Base-by-base conservation (phyloP, 2,888 invertebrate species). In the Acronicta psi region DNA sequence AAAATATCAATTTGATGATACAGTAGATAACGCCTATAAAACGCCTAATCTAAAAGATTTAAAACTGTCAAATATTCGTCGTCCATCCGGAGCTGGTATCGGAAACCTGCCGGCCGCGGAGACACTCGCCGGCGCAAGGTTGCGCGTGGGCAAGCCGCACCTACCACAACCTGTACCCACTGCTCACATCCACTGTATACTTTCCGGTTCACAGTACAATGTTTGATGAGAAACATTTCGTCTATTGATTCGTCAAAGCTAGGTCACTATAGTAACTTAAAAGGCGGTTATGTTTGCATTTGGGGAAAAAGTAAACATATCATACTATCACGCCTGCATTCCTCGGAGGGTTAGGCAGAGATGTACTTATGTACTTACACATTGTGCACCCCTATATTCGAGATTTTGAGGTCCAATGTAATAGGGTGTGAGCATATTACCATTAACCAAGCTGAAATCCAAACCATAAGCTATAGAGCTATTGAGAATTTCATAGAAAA, bases 131-230 rank as follows among this genome's bases (percentile, higher is more conserved):
- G 29, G 42, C 59, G 52, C 77, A 75, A 75, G 75, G 75, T 63
- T 61, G 59, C n/a, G 72, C 77, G 75, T 75, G 72, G 75, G 74
- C 17, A 36, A 4, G 57, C 62, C 42, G 66, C 55, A 46, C 58
- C 70, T 47, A 52, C 54, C 62, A 37, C 40, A 44, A 72, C 69
- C 47, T 69, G 69, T 47, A 37, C 58, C 59, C 17, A 42, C 43
- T 43, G 46, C 29, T 29, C 29, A 38, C 38, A 31, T 46, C 43
- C 47, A 69, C 64, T n/a, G n/a, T n/a, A 64, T 58, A 45, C 59
- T 66, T 70, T 59, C 71, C 74, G 66, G 72, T 66, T 62, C 40
- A 42, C 44, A 31, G 42, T 43, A 52, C 66, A 50, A 29, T 41
- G 47, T 73, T 69, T 53, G 53, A 53, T 55, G 14, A 16, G 53